Conservation (phyloP, 2,113 vertebrate species). For the Microtus richardsoni region DNA sequence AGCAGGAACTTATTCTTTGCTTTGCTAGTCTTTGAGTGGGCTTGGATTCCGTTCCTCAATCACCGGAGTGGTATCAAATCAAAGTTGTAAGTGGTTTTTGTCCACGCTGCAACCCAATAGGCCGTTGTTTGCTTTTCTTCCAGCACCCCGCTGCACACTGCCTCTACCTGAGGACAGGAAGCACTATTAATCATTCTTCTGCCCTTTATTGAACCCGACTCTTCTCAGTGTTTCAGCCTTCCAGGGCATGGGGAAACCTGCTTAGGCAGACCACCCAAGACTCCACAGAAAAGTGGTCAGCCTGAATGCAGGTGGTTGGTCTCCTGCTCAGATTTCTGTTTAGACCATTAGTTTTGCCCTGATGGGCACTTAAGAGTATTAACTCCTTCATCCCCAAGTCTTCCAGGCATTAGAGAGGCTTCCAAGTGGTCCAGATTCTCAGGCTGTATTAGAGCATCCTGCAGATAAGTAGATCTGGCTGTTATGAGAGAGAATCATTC, state of each 20-base stretch:
- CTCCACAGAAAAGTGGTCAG: slow-evolving; percentile 71
- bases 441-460: background rate
- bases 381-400: slow-evolving; percentile 73
- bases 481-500: background rate
- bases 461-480: background rate
- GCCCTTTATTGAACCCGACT: slow-evolving; percentile 67
- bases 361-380: slow-evolving; percentile 69
- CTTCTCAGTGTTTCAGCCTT: slow-evolving; percentile 30
- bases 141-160: slow-evolving; percentile 43
- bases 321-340: slow-evolving; percentile 79
- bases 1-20: slow-evolving; percentile 46
- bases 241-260: slow-evolving; percentile 49
- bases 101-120: slow-evolving; percentile 75
- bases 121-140: slow-evolving; percentile 72
- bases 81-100: slow-evolving; percentile 68
- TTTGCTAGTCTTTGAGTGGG: background rate
- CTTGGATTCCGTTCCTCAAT: slow-evolving; percentile 58
- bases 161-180: slow-evolving; percentile 63
- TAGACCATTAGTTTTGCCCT: slow-evolving; percentile 71
- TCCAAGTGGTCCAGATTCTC: background rate
- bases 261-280: slow-evolving; percentile 79
- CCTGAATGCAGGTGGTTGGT: slow-evolving; percentile 75
- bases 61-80: slow-evolving; percentile 66
- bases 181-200: slow-evolving; percentile 69
- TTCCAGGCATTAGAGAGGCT: background rate